Conservation (phyloP, 2,113 vertebrate genomes). For the Oryzias curvinotus region DNA sequence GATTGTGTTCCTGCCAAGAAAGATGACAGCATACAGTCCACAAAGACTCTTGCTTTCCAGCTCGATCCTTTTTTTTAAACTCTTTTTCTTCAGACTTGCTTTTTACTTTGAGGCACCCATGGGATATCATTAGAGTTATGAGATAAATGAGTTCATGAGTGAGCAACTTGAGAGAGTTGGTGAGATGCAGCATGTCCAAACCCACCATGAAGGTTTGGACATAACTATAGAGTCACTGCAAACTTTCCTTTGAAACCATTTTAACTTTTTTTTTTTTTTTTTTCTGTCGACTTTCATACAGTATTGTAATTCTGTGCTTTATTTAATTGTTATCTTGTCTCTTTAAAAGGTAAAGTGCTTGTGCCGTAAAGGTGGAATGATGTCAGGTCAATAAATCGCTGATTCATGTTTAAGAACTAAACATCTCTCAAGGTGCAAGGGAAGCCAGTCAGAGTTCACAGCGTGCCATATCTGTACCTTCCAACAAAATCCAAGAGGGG, state of each 20-base stretch:
- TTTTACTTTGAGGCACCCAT: conserved; percentile 56
- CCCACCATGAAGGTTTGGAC: conserved; percentile 15
- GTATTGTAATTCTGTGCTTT: not conserved
- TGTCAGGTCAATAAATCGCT: conserved; percentile 57
- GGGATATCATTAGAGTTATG: conserved; percentile 71
- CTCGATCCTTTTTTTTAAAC: conserved; percentile 38
- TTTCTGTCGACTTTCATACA: not conserved
- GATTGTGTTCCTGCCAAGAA: conserved; percentile 64
- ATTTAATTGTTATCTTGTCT: not conserved
- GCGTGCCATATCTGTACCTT: too few species aligned
- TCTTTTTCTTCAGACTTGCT: conserved; percentile 42
- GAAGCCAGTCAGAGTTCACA: conserved; percentile 16
- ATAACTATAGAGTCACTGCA: conserved; percentile 30
- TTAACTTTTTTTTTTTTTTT: conserved; percentile 1
- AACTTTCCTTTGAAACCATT: conserved; percentile 33
- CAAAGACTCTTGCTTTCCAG: conserved; percentile 58
- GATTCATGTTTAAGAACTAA: conserved; percentile 41
- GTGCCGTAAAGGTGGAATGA: conserved; percentile 21
- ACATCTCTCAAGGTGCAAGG: too few species aligned
- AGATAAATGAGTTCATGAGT: conserved; percentile 46
- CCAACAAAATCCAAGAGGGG: too few species aligned
- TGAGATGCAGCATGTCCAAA: conserved; percentile 38
- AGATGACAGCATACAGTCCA: conserved; percentile 66
- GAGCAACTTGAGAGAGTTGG: conserved; percentile 13
- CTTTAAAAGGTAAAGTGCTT: conserved; percentile 19